These are phyloP conservation scores for Pilophorus perplexus DNA, from an alignment of 2,888 invertebrate species.

Conservation along the genomic window DNA sequence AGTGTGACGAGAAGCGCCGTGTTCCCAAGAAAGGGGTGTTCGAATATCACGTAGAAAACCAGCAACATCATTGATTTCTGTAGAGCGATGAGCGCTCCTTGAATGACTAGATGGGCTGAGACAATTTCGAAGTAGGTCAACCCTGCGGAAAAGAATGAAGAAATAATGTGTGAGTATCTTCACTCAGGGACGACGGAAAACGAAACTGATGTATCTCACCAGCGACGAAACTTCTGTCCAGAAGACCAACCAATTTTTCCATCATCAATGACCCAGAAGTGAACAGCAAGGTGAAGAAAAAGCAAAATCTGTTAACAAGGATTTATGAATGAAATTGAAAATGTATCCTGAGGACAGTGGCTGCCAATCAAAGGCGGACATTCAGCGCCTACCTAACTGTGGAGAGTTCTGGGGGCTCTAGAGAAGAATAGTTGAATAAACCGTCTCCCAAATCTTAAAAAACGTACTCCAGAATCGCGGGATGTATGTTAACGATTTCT, in stretches of 20 bases:
- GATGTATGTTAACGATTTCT: too few relatives aligned
- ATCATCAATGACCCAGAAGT: constrained; percentile 50
- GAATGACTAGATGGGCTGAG: constrained; percentile 49
- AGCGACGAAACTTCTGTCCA: constrained; percentile 50
- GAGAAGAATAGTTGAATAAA: too few relatives aligned
- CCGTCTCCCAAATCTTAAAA: too few relatives aligned
- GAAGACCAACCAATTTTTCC: constrained; percentile 49
- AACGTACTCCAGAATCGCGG: too few relatives aligned
- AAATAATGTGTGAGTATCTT: background rate
- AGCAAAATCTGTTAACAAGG: constrained; percentile 49
- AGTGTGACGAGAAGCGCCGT: constrained; percentile 47
- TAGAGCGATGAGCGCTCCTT: constrained; percentile 48
- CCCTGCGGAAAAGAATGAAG: constrained; percentile 45
- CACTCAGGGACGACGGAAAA: background rate
- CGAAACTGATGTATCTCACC: constrained; percentile 43
- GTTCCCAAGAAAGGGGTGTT: constrained; percentile 48
- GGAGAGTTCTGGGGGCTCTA: too few relatives aligned
- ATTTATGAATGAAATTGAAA: background rate
- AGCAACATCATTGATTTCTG: constrained; percentile 50
- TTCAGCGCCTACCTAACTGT: too few relatives aligned
- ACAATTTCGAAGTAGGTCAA: constrained; percentile 49
- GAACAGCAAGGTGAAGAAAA: constrained; percentile 50
- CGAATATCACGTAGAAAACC: constrained; percentile 48
- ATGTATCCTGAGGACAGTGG: background rate
- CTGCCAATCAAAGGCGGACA: background rate